These are phyloP conservation scores for Mallateleia sp. DNA, from an alignment of 2,888 invertebrate genomes.

Conservation along the genomic window DNA sequence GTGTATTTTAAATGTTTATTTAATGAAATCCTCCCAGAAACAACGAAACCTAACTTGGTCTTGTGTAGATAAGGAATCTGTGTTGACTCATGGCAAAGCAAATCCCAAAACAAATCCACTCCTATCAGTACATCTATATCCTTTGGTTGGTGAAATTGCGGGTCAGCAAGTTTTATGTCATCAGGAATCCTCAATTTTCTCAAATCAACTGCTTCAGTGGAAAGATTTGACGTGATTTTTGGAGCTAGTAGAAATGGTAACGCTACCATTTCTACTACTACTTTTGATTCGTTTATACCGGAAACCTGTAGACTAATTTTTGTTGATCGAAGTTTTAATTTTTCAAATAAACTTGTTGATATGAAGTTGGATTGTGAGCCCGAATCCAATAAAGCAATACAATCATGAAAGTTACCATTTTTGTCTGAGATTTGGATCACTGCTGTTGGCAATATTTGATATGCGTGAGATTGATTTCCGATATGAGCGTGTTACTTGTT, in stretches of 20 bases:
- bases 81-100: too few species aligned
- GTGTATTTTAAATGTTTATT: too few species aligned
- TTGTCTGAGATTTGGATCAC: constrained; percentile 15
- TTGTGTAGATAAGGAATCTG: constrained; percentile 43
- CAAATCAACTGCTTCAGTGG: constrained; percentile 39
- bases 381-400: constrained; percentile 45
- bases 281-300: constrained; percentile 10
- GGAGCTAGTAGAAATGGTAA: too few species aligned
- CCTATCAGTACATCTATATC: constrained; percentile 46
- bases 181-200: constrained; percentile 13
- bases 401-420: constrained; percentile 10
- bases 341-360: background rate
- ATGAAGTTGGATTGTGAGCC: constrained; percentile 34
- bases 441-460: constrained; percentile 39
- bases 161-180: constrained; percentile 13
- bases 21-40: too few species aligned
- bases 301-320: background rate
- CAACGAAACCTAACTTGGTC: constrained; percentile 38
- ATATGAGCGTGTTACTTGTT: constrained; percentile 14
- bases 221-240: constrained; percentile 45
- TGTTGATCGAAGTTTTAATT: constrained; percentile 2
- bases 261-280: too few species aligned
- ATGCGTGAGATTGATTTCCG: background rate
- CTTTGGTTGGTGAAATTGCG: constrained; percentile 31
- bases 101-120: constrained; percentile 49